These are phyloP conservation scores for Theretra japonica DNA, from an alignment of 2,888 invertebrate genomes.

Conservation along the genomic window DNA sequence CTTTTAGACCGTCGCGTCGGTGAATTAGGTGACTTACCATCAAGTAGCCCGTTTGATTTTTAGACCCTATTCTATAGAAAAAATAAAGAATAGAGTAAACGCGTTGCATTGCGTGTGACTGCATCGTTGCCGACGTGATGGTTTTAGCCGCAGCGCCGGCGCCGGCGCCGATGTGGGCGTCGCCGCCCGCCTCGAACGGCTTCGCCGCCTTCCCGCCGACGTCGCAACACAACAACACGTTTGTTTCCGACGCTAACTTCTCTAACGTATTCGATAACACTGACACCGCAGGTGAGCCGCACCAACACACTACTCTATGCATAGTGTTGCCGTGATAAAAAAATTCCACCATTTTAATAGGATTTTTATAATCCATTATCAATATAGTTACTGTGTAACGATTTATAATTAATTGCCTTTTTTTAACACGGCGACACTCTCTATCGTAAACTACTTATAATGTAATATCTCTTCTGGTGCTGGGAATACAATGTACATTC, in stretches of 20 bases:
- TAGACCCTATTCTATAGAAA: background rate
- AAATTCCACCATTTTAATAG: background rate
- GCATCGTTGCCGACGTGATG: slow-evolving; percentile 41
- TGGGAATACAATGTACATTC: slow-evolving; percentile 32
- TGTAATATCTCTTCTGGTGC: slow-evolving; percentile 43
- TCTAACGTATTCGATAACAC: slow-evolving; percentile 93
- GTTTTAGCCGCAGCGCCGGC: slow-evolving; percentile 48
- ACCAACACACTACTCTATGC: slow-evolving; percentile 22
- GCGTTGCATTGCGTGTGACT: slow-evolving; percentile 21
- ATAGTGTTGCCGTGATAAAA: slow-evolving; percentile 43
- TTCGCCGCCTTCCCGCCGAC: slow-evolving; percentile 62
- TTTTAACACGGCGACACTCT: slow-evolving; percentile 35
- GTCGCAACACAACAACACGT: slow-evolving; percentile 73
- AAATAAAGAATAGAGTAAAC: slow-evolving; percentile 8
- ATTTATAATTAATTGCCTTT: background rate
- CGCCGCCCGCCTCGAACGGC: slow-evolving; percentile 59
- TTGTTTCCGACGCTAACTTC: slow-evolving; percentile 95
- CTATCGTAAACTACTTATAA: slow-evolving; percentile 35
- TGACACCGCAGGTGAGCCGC: slow-evolving; percentile 87
- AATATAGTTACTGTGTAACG: too few relatives aligned
- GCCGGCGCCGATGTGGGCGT: slow-evolving; percentile 53
- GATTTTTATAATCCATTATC: background rate
- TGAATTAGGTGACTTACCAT: too few relatives aligned
- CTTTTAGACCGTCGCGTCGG: too few relatives aligned
- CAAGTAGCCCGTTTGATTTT: too few relatives aligned